Percentiles rank a stretch among this genome's conserved stretches.
These are phyloP conservation scores for Barypeithes pellucidus DNA, from an alignment of 2,888 invertebrate species.

Conservation along the genomic window DNA sequence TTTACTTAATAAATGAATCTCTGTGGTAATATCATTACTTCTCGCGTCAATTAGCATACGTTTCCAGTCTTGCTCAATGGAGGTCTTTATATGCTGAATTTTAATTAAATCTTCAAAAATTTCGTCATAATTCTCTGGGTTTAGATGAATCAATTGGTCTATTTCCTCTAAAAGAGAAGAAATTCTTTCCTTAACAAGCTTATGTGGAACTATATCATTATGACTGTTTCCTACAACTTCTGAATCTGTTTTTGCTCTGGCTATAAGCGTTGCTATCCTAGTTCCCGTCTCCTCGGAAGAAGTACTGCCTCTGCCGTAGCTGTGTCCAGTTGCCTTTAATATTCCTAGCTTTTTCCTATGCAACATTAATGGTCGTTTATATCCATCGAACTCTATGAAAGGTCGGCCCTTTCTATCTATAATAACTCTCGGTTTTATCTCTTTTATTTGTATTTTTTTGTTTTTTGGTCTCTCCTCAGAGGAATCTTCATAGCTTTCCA, in stretches of 20 bases:
- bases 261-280: conserved; percentile 62
- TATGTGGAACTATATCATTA: conserved; percentile 56
- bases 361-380: conserved; percentile 61
- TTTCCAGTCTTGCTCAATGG: conserved; percentile 65
- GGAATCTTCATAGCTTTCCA: conserved; percentile 46
- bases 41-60: conserved; percentile 61
- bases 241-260: conserved; percentile 58
- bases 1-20: conserved; percentile 63
- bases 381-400: conserved; percentile 64
- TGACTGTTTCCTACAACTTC: conserved; percentile 49
- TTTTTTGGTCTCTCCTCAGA: conserved; percentile 45
- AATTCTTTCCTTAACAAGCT: conserved; percentile 64
- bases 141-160: conserved; percentile 63
- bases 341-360: conserved; percentile 30
- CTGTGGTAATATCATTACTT: conserved; percentile 61
- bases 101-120: conserved; percentile 63
- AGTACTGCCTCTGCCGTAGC: conserved; percentile 39
- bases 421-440: conserved; percentile 63
- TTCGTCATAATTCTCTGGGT: conserved; percentile 62
- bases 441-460: conserved; percentile 59
- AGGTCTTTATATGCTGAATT: conserved; percentile 63
- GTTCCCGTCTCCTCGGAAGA: conserved; percentile 60
- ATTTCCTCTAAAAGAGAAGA: conserved; percentile 62
- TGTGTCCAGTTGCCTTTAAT: conserved; percentile 8
- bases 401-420: conserved; percentile 64